A percentile compares a stretch with the other conserved stretches of the same genome.
phyloP scores from a whole-genome alignment of 2,888 invertebrate genomes.

The Tiliacea aurago region DNA sequence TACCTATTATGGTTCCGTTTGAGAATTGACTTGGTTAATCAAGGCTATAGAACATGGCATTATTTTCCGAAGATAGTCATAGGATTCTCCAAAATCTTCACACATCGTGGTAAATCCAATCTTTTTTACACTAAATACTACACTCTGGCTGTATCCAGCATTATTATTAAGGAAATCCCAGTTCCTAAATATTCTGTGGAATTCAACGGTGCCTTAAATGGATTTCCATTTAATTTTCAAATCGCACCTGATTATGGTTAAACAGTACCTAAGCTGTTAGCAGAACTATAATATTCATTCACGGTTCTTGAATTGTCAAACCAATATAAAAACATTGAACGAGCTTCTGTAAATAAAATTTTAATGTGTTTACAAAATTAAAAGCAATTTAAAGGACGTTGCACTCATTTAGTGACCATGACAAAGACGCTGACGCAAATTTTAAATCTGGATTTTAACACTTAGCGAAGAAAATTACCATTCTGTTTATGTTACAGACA shows the following conservation, averaged over 20 bases:
- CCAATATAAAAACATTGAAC: not conserved
- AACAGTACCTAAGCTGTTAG: constrained; percentile 9
- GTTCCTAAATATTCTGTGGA: not conserved
- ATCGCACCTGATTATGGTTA: not conserved
- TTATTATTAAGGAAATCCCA: not conserved
- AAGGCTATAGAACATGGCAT: not conserved
- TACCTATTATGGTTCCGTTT: not conserved
- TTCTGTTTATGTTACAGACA: constrained; percentile 23
- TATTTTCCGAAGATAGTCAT: not conserved
- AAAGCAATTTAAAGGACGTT: constrained; percentile 46
- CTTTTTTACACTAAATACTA: not conserved
- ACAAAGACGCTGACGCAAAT: constrained; percentile 49
- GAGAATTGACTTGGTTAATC: not conserved
- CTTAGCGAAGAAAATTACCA: constrained; percentile 12
- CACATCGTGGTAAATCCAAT: not conserved
- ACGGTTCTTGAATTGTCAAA: constrained; percentile 13
- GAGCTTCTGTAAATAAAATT: constrained; percentile 13
- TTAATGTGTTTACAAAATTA: constrained; percentile 55
- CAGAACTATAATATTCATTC: constrained; percentile 19
- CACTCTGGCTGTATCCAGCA: not conserved
- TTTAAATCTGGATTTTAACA: constrained; percentile 42
- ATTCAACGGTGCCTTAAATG: not conserved
- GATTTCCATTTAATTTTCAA: not conserved
- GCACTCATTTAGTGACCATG: constrained; percentile 38
- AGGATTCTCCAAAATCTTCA: not conserved